Evolutionary conservation across 2,888 invertebrate genomes (phyloP), one percentile per base, ranked within the genome.

Genomic region (Meghimatium bilineatum): DNA sequence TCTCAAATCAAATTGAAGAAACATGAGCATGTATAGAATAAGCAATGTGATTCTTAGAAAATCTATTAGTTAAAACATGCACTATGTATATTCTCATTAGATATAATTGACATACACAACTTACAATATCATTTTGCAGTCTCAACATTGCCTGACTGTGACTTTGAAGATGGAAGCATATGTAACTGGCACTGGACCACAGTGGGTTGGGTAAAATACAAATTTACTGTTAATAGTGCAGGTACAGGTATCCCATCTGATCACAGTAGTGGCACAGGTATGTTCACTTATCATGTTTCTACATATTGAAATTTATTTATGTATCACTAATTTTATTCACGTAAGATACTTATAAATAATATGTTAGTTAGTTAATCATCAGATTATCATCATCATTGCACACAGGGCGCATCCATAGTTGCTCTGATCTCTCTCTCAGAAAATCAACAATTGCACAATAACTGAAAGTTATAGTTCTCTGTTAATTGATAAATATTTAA

Each of bases 151-250:
- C 78, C 78, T n/a, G 78, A 78, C 29, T 78, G 78, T 78, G 36
- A 38, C 67, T 78, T 78, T 78, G 78, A 78, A 66, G 66, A 78
- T 63, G 78, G 78, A 66, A 26, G 26, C n/a, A 78, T 29, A 29
- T 78, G 78, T 67, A 29, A 66, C 44, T 78, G 78, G 77, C 12
- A 5, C 56, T 8, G 17, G 56, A 36, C 36, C 36, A 17, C 66
- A n/a, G 67, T 44, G 32, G 32, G 56, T n/a, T 44, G 1, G 29
- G 29, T 17, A 29, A 49, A 8, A 23, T 36, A 44, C 44, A 63
- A 12, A 29, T 78, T 78, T 67, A 20, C 63, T 66, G 44, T 66
- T 29, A 32, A 20, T 23, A 23, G 29, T 32, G 20, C 76, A 34
- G 52, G 74, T 34, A 20, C 52, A 52, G 52, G 32, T 23, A 74